These are phyloP conservation scores for Ormyrus nitidulus DNA, from an alignment of 2,888 invertebrate species.

Conservation along the genomic window DNA sequence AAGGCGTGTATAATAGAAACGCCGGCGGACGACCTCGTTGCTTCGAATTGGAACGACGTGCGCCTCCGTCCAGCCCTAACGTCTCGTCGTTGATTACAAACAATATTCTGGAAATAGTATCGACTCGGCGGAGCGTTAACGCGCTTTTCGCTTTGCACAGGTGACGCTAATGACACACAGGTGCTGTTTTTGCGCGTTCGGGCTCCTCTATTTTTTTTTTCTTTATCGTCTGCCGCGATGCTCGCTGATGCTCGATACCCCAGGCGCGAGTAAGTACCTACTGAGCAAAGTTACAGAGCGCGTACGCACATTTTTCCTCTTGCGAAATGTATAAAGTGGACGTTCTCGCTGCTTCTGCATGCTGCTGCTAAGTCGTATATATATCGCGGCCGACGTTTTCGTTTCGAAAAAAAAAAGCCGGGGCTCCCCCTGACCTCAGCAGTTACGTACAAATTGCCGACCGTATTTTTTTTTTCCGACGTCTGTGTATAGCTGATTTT, in stretches of 20 bases:
- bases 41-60: too few relatives aligned
- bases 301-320: constrained; percentile 1
- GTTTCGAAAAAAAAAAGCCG: not conserved
- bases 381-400: not conserved
- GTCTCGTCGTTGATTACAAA: too few relatives aligned
- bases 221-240: constrained; percentile 23
- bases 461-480: too few relatives aligned
- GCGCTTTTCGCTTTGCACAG: constrained; percentile 20
- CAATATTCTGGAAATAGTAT: too few relatives aligned
- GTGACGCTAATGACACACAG: constrained; percentile 24
- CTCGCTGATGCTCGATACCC: not conserved
- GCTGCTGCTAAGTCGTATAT: not conserved
- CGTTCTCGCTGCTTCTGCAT: not conserved
- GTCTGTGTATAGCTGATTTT: too few relatives aligned
- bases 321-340: constrained; percentile 35
- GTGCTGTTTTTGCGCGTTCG: not conserved
- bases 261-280: not conserved
- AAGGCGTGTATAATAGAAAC: too few relatives aligned
- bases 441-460: too few relatives aligned
- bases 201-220: not conserved
- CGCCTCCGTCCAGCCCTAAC: too few relatives aligned
- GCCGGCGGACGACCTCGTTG: too few relatives aligned
- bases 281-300: not conserved
- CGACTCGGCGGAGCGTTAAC: not conserved
- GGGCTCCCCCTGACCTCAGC: too few relatives aligned